Evolutionary conservation across 2,888 invertebrate genomes (phyloP), one percentile per base, ranked within the genome.

Genomic region (Clitarchus hookeri): DNA sequence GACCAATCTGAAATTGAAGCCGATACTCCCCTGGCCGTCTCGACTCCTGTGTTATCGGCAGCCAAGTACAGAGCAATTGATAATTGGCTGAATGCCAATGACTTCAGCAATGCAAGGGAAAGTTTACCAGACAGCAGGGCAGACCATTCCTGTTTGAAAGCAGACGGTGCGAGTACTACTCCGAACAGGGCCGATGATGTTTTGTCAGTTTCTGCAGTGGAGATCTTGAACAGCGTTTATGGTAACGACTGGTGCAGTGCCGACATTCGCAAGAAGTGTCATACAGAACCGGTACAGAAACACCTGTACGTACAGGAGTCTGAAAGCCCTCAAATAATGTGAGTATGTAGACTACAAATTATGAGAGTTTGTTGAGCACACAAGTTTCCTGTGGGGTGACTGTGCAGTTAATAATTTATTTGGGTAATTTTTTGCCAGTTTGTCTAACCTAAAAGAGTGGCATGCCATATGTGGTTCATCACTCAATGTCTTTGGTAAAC

Each of bases 1-100:
- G n/a, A 65, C 65, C 65, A 65, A 23, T 65, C 65, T 65, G 65
- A 19, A 19, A 2, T 65, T n/a, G n/a, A 65, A 19, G n/a, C 23
- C n/a, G 13, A n/a, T n/a, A 23, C 23, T 65, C 65, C 65, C 6
- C 8, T 65, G 8, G 65, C 65, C n/a, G 6, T 65, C 23, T 65
- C 65, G 16, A 65, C 82, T 82, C 19, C 44, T 36, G 27, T 82
- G 27, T 82, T 82, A 36, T 44, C 82, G 4, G 12, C 82, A 36
- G 13, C 82, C 13, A 36, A 36, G 44, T 44, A 82, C 82, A 82
- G 44, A 82, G 27, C n/a, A 44, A n/a, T 82, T 44, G 82, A 82
- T 36, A 82, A 44, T 23, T 82, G 82, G 82, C 82, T 82, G 27
- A 27, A 82, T 82, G 82, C 82, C 13, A 26, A 82, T 82, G 82